Percentiles rank a stretch among this genome's conserved stretches.
These are phyloP conservation scores for Morpho achilles DNA, from an alignment of 2,888 invertebrate genomes.

Conservation along the genomic window DNA sequence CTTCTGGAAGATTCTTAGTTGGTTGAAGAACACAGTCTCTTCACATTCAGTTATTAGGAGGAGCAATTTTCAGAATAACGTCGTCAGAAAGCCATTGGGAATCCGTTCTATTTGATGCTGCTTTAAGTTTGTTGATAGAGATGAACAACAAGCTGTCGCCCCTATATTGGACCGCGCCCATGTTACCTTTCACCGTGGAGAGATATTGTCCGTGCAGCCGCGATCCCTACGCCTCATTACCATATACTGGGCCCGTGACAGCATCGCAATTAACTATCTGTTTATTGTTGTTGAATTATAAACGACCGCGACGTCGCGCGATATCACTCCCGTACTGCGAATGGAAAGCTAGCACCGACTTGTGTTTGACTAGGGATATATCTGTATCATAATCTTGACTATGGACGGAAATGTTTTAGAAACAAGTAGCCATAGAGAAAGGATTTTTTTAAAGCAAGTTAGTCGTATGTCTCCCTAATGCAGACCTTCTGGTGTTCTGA, in stretches of 20 bases:
- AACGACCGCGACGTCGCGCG: constrained; percentile 57
- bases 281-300: constrained; percentile 78
- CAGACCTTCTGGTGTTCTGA: no score
- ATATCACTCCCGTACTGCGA: constrained; percentile 49
- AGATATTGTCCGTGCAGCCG: constrained; percentile 75
- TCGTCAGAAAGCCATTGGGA: no score
- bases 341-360: constrained; percentile 33
- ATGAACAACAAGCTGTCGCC: constrained; percentile 15
- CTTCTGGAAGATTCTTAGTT: no score
- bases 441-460: no score
- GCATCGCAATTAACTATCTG: constrained; percentile 78
- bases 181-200: constrained; percentile 76
- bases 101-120: no score
- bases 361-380: constrained; percentile 9
- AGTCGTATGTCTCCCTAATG: no score
- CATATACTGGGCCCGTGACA: constrained; percentile 77
- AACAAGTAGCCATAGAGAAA: no score
- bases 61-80: no score
- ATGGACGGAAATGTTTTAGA: no score
- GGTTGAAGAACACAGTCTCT: no score
- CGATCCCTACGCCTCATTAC: constrained; percentile 77
- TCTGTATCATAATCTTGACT: background rate
- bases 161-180: constrained; percentile 38
- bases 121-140: no score
- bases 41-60: no score